Base-by-base conservation (phyloP, 2,113 vertebrate species). In the Periophthalmodon schlosseri region DNA sequence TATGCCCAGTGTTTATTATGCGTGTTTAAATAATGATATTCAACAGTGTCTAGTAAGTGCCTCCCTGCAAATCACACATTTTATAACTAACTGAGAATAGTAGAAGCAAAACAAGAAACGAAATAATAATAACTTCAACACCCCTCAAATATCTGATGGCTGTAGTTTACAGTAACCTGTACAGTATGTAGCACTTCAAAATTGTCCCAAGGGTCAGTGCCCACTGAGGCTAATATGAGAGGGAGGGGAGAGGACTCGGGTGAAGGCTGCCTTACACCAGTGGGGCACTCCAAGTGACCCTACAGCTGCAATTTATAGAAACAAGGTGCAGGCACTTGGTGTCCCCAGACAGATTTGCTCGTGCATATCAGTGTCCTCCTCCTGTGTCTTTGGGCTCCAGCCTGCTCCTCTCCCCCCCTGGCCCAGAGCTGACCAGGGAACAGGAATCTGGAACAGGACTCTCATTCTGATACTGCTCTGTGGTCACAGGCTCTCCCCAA, bases 251-350 rank as follows among this genome's bases (percentile, higher is more conserved):
- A 68, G 75, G 82, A 52, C 34, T 72, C 68, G 33, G 68, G 70
- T 63, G 60, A 58, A 44, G 72, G 73, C 23, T 68, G 71, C 11
- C 7, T 12, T 87, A 86, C 80, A 77, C 86, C 2, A 57, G 91
- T 93, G 81, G 91, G 81, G 79, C 89, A 89, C 88, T 89, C 83
- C 80, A 78, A 91, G 86, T 92, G 90, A 92, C 90, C 89, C 87
- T 82, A 90, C 86, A 78, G 86, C 83, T 88, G 91, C 91, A 94
- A 92, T 94, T 94, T 93, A 92, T 94, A 93, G 93, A 92, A 91
- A 77, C 85, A 83, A 87, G 86, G 81, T 86, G 78, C 87, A 84
- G 78, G 81, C 84, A 75, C 80, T 87, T 71, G 73, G 87, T 88
- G 75, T 84, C 75, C 83, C 79, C 79, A 83, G 84, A 86, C 81